Conservation (phyloP, 1,140 invertebrate species). For the Tachypleus tridentatus region DNA sequence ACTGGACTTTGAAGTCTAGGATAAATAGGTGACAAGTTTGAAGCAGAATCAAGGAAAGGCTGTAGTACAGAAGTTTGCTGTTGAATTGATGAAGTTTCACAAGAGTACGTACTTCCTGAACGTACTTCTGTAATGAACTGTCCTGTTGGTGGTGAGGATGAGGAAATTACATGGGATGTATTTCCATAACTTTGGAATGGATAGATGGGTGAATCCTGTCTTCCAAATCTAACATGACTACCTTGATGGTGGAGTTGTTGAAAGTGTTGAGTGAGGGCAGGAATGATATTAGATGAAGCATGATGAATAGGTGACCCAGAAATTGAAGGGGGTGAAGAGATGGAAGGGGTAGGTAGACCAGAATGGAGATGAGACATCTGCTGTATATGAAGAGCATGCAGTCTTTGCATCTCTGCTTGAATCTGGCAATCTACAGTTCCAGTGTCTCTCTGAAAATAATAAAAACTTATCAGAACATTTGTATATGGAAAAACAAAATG, state of each 20-base stretch:
- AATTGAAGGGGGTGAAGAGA: constrained; percentile 26
- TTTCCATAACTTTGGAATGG: too few relatives aligned
- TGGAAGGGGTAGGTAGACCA: constrained; percentile 12
- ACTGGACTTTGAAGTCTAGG: neutral
- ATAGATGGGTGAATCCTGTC: constrained; percentile 7
- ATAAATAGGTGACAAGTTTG: constrained; percentile 13
- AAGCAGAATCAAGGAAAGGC: constrained; percentile 14
- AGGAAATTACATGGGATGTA: constrained; percentile 4
- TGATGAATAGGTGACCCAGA: constrained; percentile 30
- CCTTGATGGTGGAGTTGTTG: constrained; percentile 37
- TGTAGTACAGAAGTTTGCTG: constrained; percentile 14
- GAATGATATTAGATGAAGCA: constrained; percentile 12
- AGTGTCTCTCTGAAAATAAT: constrained; percentile 29
- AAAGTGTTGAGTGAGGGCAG: constrained; percentile 33
- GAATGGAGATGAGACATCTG: constrained; percentile 25
- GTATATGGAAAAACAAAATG: too few relatives aligned
- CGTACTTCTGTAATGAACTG: neutral
- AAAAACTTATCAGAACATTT: too few relatives aligned
- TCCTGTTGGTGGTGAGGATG: neutral
- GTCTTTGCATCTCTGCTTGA: constrained; percentile 35
- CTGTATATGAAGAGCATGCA: constrained; percentile 34
- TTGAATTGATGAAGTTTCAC: constrained; percentile 7
- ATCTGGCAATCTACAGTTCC: constrained; percentile 27
- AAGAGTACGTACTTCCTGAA: neutral
- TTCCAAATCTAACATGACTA: constrained; percentile 16